Evolutionary conservation across 2,113 vertebrate genomes (phyloP).

Genomic region (Stictonetta naevosa): DNA sequence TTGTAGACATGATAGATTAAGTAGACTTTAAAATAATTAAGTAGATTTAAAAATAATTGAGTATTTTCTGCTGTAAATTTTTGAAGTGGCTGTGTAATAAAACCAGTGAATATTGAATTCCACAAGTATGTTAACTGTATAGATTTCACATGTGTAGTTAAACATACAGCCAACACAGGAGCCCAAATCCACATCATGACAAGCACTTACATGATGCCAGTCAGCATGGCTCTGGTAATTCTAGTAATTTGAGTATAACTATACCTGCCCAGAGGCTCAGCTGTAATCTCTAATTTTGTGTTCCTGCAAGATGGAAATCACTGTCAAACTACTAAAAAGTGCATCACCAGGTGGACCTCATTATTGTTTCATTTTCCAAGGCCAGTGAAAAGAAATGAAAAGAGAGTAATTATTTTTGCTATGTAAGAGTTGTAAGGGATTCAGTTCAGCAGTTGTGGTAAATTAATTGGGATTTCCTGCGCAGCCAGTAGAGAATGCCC

Average conservation of each 20-base stretch:
- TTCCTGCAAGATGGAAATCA: neutral
- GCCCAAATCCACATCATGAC: neutral
- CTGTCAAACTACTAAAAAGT: neutral
- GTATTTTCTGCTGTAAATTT: slow-evolving; percentile 26
- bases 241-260: neutral
- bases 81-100: slow-evolving; percentile 9
- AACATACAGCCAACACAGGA: neutral
- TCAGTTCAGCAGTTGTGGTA: slow-evolving; percentile 7
- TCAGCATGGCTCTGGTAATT: neutral
- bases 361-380: slow-evolving; percentile 47
- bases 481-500: neutral
- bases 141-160: neutral
- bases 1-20: slow-evolving; percentile 19
- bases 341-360: slow-evolving; percentile 6
- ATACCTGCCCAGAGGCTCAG: neutral
- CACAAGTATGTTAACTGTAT: neutral
- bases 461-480: slow-evolving; percentile 54
- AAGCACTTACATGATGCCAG: neutral
- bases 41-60: slow-evolving; percentile 41
- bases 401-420: neutral
- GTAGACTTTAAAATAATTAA: slow-evolving; percentile 50
- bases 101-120: neutral
- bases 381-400: slow-evolving; percentile 35
- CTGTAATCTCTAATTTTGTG: neutral
- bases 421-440: neutral